Evolutionary conservation across 2,888 invertebrate genomes (phyloP).

Genomic region (Ceramica pisi): DNA sequence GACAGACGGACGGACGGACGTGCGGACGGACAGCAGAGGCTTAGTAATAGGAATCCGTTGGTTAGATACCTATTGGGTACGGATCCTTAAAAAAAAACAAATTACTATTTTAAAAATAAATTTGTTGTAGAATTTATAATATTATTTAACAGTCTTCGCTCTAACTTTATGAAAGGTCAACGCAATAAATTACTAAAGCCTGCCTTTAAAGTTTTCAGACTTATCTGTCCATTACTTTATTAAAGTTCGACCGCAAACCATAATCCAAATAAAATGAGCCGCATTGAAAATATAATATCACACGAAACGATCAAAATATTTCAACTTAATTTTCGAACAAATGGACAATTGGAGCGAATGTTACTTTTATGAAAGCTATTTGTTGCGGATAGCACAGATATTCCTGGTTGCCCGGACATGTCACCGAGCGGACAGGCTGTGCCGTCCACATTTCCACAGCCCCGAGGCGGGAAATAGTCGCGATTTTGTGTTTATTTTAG

Average conservation of each 20-base stretch:
- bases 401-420: conserved; percentile 77
- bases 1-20: too few relatives aligned
- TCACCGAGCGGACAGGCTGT: conserved; percentile 77
- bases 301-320: conserved; percentile 52
- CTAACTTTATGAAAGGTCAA: conserved; percentile 27
- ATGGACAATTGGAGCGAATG: conserved; percentile 54
- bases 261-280: conserved; percentile 42
- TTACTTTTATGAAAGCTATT: conserved; percentile 71
- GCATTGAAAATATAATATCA: conserved; percentile 39
- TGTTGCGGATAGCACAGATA: conserved; percentile 73
- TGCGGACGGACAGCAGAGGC: too few relatives aligned
- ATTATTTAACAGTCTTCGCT: neutral
- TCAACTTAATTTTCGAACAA: conserved; percentile 58
- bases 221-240: conserved; percentile 45
- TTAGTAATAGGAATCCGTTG: too few relatives aligned
- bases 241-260: conserved; percentile 36
- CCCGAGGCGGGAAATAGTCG: conserved; percentile 78
- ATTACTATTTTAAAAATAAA: too few relatives aligned
- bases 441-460: conserved; percentile 79
- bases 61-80: too few relatives aligned
- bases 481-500: conserved; percentile 83
- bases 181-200: conserved; percentile 34
- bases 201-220: conserved; percentile 32
- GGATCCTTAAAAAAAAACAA: too few relatives aligned
- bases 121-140: neutral